Percentiles rank a stretch among this genome's conserved stretches.
phyloP scores from a whole-genome alignment of 2,797 vertebrate genomes.

The Enteromius trimaculatus region DNA sequence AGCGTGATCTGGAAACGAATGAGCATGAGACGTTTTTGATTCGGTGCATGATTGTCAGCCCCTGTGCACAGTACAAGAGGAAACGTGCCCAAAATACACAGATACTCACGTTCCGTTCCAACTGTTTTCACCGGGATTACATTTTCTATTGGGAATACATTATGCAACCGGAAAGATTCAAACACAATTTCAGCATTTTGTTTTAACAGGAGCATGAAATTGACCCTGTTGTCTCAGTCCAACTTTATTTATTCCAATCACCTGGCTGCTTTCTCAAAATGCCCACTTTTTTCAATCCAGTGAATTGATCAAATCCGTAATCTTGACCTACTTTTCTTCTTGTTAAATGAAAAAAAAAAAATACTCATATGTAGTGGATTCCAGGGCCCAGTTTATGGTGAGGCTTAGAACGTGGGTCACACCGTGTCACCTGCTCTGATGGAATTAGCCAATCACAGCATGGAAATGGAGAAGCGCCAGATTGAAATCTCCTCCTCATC shows the following conservation, averaged over 20 bases:
- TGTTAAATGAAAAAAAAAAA: background rate
- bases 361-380: background rate
- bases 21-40: slow-evolving; percentile 7
- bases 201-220: slow-evolving; percentile 14
- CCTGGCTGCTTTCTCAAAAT: background rate
- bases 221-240: background rate
- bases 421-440: too few relatives aligned
- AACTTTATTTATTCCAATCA: background rate
- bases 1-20: slow-evolving; percentile 41
- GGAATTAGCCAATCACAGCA: too few relatives aligned
- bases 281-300: background rate
- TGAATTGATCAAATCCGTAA: background rate
- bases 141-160: background rate
- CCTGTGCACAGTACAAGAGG: background rate
- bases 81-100: slow-evolving; percentile 2
- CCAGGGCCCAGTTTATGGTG: too few relatives aligned
- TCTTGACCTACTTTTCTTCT: background rate
- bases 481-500: too few relatives aligned
- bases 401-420: too few relatives aligned
- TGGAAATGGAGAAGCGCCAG: too few relatives aligned
- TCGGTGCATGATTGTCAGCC: background rate
- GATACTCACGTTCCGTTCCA: background rate
- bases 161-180: slow-evolving; percentile 24
- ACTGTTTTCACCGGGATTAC: background rate
- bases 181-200: background rate